Conservation (phyloP, 2,888 invertebrate genomes). For the Gerris lacustris region DNA sequence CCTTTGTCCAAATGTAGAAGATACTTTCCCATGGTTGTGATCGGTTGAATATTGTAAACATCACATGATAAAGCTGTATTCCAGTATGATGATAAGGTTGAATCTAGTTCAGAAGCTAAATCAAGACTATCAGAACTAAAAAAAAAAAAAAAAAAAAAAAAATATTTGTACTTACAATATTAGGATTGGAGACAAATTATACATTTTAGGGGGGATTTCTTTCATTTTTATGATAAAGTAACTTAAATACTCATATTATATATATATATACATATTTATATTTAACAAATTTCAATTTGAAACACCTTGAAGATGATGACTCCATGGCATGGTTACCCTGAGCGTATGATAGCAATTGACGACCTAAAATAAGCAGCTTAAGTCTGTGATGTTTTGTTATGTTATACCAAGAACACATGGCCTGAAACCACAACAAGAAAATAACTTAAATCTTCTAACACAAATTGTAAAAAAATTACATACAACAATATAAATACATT, state of each 20-base stretch:
- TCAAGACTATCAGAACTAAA: constrained; percentile 15
- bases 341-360: constrained; percentile 41
- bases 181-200: no score
- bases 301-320: background rate
- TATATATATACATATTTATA: no score
- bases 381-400: constrained; percentile 71
- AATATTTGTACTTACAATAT: no score
- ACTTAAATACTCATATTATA: no score
- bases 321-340: constrained; percentile 5
- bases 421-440: constrained; percentile 37
- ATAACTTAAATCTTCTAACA: background rate
- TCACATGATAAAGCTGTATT: constrained; percentile 15
- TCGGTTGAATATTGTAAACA: constrained; percentile 24
- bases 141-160: background rate
- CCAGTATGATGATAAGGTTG: background rate
- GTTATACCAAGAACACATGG: constrained; percentile 86
- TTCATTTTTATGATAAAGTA: no score
- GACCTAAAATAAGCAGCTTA: constrained; percentile 61
- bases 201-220: no score
- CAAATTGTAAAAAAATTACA: background rate
- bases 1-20: constrained; percentile 21
- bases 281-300: no score
- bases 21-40: constrained; percentile 25
- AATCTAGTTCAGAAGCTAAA: background rate
- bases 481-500: no score